Evolutionary conservation across 2,797 vertebrate species (phyloP).

Genomic region (Nasua narica): DNA sequence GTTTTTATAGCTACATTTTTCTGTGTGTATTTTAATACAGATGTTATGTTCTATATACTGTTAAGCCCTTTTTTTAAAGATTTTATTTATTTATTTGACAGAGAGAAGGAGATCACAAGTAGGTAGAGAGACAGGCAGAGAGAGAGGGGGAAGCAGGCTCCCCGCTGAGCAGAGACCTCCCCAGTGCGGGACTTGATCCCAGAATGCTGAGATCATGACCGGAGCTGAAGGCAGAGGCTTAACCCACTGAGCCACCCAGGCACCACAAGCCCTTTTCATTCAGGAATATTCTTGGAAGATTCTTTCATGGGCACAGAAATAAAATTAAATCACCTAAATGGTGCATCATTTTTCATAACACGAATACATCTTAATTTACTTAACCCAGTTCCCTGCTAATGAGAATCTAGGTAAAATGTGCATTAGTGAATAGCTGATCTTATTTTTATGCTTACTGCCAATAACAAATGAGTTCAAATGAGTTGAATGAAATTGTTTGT

Average conservation of each 20-base stretch:
- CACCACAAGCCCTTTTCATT: not conserved
- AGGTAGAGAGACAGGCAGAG: too few species aligned
- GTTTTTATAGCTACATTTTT: not conserved
- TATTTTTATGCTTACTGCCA: not conserved
- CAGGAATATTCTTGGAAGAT: not conserved
- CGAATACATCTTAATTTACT: not conserved
- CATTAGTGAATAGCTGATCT: not conserved
- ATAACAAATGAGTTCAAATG: not conserved
- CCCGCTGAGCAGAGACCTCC: too few species aligned
- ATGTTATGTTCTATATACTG: not conserved
- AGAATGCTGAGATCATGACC: too few species aligned
- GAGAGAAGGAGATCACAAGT: too few species aligned
- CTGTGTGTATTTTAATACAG: not conserved
- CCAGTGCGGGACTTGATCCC: too few species aligned
- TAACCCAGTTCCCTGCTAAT: not conserved
- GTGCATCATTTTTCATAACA: not conserved
- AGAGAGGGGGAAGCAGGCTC: too few species aligned
- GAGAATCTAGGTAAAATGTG: accelerated
- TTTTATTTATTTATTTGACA: too few species aligned
- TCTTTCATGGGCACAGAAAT: not conserved
- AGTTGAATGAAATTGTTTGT: not conserved
- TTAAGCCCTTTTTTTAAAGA: too few species aligned
- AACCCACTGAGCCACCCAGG: too few species aligned
- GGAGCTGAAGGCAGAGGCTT: too few species aligned
- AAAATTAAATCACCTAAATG: not conserved